phyloP scores from a whole-genome alignment of 2,888 invertebrate genomes.

The Drosophila niveifrons region DNA sequence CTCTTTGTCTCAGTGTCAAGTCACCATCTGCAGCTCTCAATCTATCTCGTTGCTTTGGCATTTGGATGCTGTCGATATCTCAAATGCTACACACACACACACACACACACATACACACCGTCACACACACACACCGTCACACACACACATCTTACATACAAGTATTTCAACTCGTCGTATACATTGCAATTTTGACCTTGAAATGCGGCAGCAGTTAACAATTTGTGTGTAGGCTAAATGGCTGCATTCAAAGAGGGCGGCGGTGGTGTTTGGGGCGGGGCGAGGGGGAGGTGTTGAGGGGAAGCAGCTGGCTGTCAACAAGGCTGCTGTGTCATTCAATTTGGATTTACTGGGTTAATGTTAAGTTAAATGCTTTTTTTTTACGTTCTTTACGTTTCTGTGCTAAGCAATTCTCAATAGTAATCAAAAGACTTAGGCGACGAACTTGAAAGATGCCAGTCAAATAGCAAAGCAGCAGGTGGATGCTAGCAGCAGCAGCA shows the following conservation, averaged over 20 bases:
- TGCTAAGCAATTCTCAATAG: constrained; percentile 2
- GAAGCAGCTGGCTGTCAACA: constrained; percentile 31
- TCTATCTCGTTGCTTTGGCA: constrained; percentile 43
- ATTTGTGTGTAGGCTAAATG: constrained; percentile 48
- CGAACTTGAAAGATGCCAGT: constrained; percentile 48
- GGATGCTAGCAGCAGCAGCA: neutral
- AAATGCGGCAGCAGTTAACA: constrained; percentile 54
- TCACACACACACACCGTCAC: too few species aligned
- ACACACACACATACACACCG: too few species aligned
- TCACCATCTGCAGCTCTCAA: constrained; percentile 57
- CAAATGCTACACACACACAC: constrained; percentile 12
- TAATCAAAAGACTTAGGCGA: constrained; percentile 56
- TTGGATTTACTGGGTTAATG: constrained; percentile 65
- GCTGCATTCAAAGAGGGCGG: neutral
- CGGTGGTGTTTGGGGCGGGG: neutral
- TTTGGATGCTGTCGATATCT: constrained; percentile 61
- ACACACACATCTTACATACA: constrained; percentile 36
- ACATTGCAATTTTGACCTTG: constrained; percentile 68
- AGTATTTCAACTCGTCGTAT: constrained; percentile 50
- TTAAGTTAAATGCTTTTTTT: constrained; percentile 55
- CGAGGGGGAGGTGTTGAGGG: neutral
- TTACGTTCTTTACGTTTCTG: neutral
- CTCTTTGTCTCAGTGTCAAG: constrained; percentile 52
- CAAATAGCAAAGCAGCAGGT: neutral
- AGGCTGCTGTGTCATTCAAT: constrained; percentile 68